These are phyloP conservation scores for Geopemphigus sp. DNA, from an alignment of 1,140 invertebrate species.

Conservation along the genomic window DNA sequence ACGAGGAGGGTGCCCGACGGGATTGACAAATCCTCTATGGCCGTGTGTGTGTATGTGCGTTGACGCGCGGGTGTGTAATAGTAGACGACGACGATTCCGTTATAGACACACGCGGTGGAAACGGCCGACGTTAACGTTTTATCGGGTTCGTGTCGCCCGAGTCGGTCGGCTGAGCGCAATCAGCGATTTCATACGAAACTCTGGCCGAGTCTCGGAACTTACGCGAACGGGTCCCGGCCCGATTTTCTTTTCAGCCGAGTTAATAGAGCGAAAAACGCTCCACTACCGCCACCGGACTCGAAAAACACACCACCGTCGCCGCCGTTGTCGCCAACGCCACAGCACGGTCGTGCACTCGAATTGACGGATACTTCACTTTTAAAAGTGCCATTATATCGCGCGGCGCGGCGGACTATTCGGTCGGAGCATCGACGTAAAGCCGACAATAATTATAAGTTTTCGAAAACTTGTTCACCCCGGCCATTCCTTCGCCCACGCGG, in stretches of 20 bases:
- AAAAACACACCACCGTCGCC: background rate
- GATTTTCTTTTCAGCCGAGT: background rate
- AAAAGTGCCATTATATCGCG: background rate
- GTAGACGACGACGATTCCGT: background rate
- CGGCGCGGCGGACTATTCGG: too few species aligned
- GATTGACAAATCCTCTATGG: slow-evolving; percentile 24
- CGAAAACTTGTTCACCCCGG: background rate
- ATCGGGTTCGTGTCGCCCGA: background rate
- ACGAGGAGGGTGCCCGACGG: slow-evolving; percentile 6
- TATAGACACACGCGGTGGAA: background rate
- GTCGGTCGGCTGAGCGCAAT: background rate
- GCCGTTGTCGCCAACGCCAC: too few species aligned
- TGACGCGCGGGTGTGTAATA: background rate
- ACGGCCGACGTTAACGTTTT: slow-evolving; percentile 15
- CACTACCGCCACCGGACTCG: too few species aligned
- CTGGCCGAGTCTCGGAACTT: too few species aligned
- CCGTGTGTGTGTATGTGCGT: background rate
- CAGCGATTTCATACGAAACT: background rate
- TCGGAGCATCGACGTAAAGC: background rate
- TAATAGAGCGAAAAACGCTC: slow-evolving; percentile 20
- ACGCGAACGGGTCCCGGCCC: too few species aligned
- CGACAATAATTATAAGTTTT: background rate
- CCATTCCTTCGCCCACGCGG: too few species aligned
- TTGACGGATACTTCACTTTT: background rate
- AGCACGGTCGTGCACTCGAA: background rate